Evolutionary conservation across 2,888 invertebrate genomes (phyloP).

Genomic region (Tanaodytes sp.): DNA sequence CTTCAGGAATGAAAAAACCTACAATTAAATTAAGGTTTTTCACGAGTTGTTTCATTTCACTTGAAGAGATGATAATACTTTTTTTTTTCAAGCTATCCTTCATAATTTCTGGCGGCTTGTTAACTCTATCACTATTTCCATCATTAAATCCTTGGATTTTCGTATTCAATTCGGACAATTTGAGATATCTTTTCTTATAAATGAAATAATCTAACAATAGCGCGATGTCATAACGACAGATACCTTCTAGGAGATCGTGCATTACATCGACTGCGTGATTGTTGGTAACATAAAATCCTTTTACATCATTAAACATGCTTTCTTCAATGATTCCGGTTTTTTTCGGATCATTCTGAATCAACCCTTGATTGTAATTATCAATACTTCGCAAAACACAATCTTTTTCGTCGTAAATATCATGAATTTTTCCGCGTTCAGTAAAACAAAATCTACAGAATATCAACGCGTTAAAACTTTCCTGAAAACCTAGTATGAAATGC

Average conservation of each 20-base stretch:
- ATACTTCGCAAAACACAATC: conserved; percentile 34
- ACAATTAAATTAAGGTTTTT: conserved; percentile 22
- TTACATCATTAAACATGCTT: conserved; percentile 35
- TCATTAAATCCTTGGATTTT: conserved; percentile 49
- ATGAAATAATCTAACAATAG: conserved; percentile 36
- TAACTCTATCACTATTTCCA: conserved; percentile 35
- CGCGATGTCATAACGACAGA: conserved; percentile 46
- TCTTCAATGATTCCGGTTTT: conserved; percentile 35
- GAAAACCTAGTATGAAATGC: conserved; percentile 47
- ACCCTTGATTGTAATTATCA: conserved; percentile 29
- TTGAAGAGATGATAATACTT: conserved; percentile 49
- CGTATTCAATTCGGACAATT: conserved; percentile 41
- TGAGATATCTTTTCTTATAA: conserved; percentile 37
- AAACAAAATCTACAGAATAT: conserved; percentile 51
- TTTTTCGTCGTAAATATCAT: conserved; percentile 37
- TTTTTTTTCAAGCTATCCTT: conserved; percentile 27
- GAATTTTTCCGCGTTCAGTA: conserved; percentile 19
- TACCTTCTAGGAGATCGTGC: conserved; percentile 52
- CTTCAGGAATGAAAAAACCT: conserved; percentile 20
- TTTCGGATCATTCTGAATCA: conserved; percentile 14
- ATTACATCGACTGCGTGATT: conserved; percentile 48
- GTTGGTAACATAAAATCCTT: conserved; percentile 40
- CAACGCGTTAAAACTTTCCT: conserved; percentile 41
- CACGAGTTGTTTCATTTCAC: conserved; percentile 50
- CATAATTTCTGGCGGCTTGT: conserved; percentile 38